phyloP scores from a whole-genome alignment of 2,888 invertebrate genomes.

The Hanleya hanleyi region DNA sequence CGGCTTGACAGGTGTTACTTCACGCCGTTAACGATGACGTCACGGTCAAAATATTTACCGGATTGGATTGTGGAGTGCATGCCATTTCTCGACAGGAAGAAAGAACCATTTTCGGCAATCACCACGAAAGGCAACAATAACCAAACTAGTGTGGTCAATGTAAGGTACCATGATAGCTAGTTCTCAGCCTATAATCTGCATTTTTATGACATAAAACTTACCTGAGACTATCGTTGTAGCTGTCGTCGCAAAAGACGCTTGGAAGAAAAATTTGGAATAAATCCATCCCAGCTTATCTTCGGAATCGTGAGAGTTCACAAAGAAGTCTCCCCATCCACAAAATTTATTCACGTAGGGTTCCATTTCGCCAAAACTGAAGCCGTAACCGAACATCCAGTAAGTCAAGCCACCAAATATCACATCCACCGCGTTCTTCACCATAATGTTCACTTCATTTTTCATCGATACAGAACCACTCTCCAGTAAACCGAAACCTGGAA shows the following conservation, averaged over 20 bases:
- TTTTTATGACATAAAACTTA: too few relatives aligned
- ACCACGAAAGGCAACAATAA: too few relatives aligned
- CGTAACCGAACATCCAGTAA: conserved; percentile 64
- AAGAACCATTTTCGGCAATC: too few relatives aligned
- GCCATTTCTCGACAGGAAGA: too few relatives aligned
- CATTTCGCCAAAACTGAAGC: conserved; percentile 57
- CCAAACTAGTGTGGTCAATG: too few relatives aligned
- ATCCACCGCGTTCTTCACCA: conserved; percentile 66
- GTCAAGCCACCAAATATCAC: conserved; percentile 62
- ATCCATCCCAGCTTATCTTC: conserved; percentile 47
- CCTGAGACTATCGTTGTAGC: conserved; percentile 67
- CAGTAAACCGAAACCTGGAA: conserved; percentile 61
- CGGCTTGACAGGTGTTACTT: too few relatives aligned
- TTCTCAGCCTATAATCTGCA: too few relatives aligned
- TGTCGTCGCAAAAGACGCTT: conserved; percentile 65
- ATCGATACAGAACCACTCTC: conserved; percentile 59
- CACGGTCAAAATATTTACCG: too few relatives aligned
- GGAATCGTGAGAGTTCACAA: conserved; percentile 68
- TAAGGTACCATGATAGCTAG: too few relatives aligned
- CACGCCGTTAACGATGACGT: too few relatives aligned
- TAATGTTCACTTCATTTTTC: conserved; percentile 65
- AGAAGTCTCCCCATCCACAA: conserved; percentile 60
- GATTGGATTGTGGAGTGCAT: too few relatives aligned
- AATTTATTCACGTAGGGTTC: conserved; percentile 46
- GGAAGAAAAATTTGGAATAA: conserved; percentile 60